These are phyloP conservation scores for Ylistrum balloti DNA, from an alignment of 1,140 invertebrate genomes.

Conservation along the genomic window DNA sequence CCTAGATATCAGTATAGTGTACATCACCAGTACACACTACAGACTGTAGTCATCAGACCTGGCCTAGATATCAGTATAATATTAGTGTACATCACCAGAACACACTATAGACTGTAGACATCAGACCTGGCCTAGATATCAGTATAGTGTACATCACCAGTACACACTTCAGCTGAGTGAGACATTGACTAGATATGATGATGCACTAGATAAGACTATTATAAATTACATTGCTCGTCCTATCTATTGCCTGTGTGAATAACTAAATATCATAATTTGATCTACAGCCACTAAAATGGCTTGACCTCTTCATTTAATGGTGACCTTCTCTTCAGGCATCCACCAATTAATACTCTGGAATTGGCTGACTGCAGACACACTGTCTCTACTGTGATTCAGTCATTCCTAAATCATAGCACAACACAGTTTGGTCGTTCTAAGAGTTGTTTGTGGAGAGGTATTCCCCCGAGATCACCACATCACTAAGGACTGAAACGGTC, in stretches of 20 bases:
- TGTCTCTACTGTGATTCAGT: background rate
- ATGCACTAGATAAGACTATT: background rate
- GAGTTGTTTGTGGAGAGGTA: no score
- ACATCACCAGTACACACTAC: no score
- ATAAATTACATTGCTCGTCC: background rate
- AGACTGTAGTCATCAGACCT: no score
- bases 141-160: no score
- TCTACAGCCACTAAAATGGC: background rate
- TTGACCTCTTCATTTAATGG: background rate
- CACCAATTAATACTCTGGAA: background rate
- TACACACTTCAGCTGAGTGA: background rate
- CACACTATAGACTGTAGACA: no score
- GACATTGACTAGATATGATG: constrained; percentile 8
- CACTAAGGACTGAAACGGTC: no score
- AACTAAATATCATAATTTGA: constrained; percentile 21
- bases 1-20: background rate
- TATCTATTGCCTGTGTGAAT: constrained; percentile 13
- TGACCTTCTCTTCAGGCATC: background rate
- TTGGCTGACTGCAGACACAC: background rate
- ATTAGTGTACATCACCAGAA: no score
- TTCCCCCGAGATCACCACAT: no score
- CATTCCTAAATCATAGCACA: background rate
- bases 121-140: no score
- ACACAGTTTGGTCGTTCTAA: no score
- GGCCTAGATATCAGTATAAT: no score